phyloP scores from a whole-genome alignment of 2,113 vertebrate genomes.

The Odontophorus gujanensis region DNA sequence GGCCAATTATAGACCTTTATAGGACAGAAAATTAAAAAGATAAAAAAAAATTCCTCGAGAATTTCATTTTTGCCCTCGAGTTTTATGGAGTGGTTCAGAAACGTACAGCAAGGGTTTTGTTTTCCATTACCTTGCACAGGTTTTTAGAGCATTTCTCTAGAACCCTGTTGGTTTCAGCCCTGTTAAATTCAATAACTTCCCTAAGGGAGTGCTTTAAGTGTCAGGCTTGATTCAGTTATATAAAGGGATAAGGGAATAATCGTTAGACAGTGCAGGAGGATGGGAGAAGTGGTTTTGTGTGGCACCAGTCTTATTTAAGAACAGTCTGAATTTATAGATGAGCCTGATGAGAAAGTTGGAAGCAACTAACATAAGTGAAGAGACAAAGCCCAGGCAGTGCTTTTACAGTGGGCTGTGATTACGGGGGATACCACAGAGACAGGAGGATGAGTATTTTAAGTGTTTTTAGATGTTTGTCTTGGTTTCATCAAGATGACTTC shows the following conservation, averaged over 20 bases:
- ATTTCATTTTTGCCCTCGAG: not conserved
- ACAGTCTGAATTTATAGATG: conserved; percentile 53
- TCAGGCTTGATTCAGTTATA: conserved; percentile 64
- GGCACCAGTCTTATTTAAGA: conserved; percentile 64
- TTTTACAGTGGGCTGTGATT: conserved; percentile 30
- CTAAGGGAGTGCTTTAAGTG: conserved; percentile 65
- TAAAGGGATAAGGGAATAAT: conserved; percentile 62
- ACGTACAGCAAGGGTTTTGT: not conserved
- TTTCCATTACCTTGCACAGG: not conserved
- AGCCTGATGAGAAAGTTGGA: conserved; percentile 51
- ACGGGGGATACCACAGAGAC: conserved; percentile 8
- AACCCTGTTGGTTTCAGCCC: conserved; percentile 58
- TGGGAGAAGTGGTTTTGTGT: conserved; percentile 53
- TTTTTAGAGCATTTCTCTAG: conserved; percentile 46
- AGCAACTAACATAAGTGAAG: not conserved
- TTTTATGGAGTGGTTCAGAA: conserved; percentile 12
- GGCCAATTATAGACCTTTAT: not conserved
- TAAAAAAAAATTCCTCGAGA: not conserved
- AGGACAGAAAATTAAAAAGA: not conserved
- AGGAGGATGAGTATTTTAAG: not conserved
- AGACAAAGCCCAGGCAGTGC: conserved; percentile 24
- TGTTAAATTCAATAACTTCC: conserved; percentile 67
- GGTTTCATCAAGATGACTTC: conserved; percentile 12
- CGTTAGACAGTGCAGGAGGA: conserved; percentile 18
- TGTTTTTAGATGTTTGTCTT: conserved; percentile 54